Evolutionary conservation across 2,888 invertebrate genomes (phyloP).

Genomic region (Argyresthia goedartella): DNA sequence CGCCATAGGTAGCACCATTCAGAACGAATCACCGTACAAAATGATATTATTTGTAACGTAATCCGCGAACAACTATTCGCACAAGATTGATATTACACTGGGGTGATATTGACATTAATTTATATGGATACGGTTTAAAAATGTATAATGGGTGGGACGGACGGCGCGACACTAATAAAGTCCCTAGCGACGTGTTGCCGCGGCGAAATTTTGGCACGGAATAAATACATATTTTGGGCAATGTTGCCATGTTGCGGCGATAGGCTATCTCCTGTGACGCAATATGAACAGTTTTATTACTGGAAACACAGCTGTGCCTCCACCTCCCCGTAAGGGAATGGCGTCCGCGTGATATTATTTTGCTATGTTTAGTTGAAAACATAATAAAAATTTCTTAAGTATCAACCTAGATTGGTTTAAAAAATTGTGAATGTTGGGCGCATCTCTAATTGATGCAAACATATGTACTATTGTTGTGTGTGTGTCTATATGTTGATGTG

Average conservation of each 20-base stretch:
- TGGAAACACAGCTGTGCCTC: too few species aligned
- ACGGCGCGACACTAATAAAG: conserved; percentile 50
- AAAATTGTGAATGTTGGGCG: too few species aligned
- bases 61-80: conserved; percentile 65
- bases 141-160: conserved; percentile 62
- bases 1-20: conserved; percentile 53
- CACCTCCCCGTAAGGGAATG: too few species aligned
- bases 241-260: conserved; percentile 1
- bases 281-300: too few species aligned
- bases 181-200: conserved; percentile 38
- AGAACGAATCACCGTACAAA: conserved; percentile 69
- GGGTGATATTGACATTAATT: conserved; percentile 69
- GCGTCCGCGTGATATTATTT: too few species aligned
- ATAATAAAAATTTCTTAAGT: too few species aligned
- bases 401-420: too few species aligned
- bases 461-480: too few species aligned
- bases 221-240: conserved; percentile 25
- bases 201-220: conserved; percentile 26
- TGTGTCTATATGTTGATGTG: too few species aligned
- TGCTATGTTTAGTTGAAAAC: too few species aligned
- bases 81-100: conserved; percentile 64
- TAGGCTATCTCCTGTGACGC: too few species aligned
- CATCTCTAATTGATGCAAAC: too few species aligned
- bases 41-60: conserved; percentile 70
- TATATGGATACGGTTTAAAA: conserved; percentile 71